A percentile compares a stretch with the other conserved stretches of the same genome.
phyloP scores from a whole-genome alignment of 2,888 invertebrate genomes.

The Conus canariensis region DNA sequence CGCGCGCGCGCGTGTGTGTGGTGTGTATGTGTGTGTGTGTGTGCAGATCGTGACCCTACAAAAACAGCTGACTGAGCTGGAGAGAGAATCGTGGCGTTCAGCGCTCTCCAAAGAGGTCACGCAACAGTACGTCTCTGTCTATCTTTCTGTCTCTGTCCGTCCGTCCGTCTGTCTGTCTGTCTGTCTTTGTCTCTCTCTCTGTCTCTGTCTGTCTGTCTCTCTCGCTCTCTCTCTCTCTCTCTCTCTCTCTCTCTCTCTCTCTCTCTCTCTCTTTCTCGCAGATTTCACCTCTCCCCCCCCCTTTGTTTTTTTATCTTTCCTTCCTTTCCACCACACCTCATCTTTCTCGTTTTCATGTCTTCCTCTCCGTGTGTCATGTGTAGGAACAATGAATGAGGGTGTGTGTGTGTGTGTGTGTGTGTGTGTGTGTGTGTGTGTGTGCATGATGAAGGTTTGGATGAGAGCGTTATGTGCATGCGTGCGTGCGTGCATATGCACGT shows the following conservation, averaged over 20 bases:
- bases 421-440: neutral
- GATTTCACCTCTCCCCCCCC: too few relatives aligned
- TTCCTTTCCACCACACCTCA: too few relatives aligned
- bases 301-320: too few relatives aligned
- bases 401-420: too few relatives aligned
- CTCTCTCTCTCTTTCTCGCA: too few relatives aligned
- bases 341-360: too few relatives aligned
- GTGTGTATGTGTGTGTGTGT: neutral
- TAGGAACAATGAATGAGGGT: too few relatives aligned
- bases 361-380: too few relatives aligned
- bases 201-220: too few relatives aligned
- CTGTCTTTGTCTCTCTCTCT: neutral
- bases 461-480: neutral
- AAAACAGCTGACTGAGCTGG: constrained; percentile 23
- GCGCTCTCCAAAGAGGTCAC: neutral
- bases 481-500: too few relatives aligned
- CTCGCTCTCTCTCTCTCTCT: too few relatives aligned
- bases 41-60: constrained; percentile 22
- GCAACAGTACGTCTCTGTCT: constrained; percentile 7
- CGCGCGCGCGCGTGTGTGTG: neutral
- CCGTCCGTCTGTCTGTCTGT: neutral
- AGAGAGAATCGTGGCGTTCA: neutral
- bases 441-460: neutral
- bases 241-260: too few relatives aligned
- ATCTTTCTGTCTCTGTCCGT: neutral